These are phyloP conservation scores for Cylindroiulus punctatus DNA, from an alignment of 2,888 invertebrate genomes.

Conservation along the genomic window DNA sequence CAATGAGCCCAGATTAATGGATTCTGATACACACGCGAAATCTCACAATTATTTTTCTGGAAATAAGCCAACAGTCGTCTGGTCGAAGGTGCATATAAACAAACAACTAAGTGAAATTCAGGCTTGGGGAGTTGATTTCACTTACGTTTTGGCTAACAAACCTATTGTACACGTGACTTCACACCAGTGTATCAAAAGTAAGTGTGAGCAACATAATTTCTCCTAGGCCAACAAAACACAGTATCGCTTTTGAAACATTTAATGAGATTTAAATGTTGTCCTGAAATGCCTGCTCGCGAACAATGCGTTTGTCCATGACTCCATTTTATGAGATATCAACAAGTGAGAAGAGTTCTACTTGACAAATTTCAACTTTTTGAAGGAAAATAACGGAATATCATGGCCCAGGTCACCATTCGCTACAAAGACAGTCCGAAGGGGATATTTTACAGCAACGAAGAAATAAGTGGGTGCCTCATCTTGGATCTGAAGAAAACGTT, in stretches of 20 bases:
- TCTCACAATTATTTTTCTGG: background rate
- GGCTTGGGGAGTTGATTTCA: background rate
- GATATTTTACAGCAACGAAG: conserved; percentile 39
- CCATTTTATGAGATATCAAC: background rate
- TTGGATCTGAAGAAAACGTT: background rate
- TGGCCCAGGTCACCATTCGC: background rate
- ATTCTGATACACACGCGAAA: background rate
- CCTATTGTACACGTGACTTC: background rate
- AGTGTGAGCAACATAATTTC: background rate
- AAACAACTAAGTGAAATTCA: background rate
- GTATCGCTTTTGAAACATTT: background rate
- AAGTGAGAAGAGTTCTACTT: background rate
- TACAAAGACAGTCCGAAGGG: conserved; percentile 16
- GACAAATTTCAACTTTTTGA: background rate
- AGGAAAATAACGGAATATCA: conserved; percentile 4
- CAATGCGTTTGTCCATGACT: background rate
- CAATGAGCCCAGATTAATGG: conserved; percentile 34
- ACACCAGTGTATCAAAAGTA: background rate
- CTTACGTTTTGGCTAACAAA: conserved; percentile 25
- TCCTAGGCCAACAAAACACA: background rate
- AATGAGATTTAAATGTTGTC: background rate
- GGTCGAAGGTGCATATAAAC: background rate
- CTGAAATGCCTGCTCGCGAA: background rate
- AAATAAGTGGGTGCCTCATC: conserved; percentile 24
- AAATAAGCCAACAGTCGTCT: background rate